A percentile compares a stretch with the other conserved stretches of the same genome.
These are phyloP conservation scores for Drosophila fulvimacula DNA, from an alignment of 2,888 invertebrate species.

Conservation along the genomic window DNA sequence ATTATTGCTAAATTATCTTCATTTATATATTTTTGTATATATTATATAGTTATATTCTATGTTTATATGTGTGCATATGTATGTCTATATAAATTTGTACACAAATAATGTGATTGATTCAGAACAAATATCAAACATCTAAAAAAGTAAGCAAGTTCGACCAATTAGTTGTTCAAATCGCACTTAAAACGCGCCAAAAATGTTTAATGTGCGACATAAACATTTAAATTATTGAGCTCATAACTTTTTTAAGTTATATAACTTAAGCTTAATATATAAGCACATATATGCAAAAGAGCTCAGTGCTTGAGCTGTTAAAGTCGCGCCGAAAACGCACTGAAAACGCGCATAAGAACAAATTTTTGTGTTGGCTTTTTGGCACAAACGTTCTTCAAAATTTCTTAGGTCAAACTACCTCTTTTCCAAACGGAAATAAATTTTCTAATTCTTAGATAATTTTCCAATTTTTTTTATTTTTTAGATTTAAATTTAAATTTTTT, in stretches of 20 bases:
- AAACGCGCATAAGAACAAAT: too few relatives aligned
- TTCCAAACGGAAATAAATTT: too few relatives aligned
- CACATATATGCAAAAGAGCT: background rate
- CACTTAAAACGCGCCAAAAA: background rate
- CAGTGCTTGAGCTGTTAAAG: constrained; percentile 3
- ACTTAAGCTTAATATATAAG: background rate
- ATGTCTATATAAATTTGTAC: background rate
- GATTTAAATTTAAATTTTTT: too few relatives aligned
- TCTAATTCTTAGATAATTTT: background rate
- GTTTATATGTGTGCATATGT: background rate
- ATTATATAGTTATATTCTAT: background rate
- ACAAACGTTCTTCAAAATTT: background rate
- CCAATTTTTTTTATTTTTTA: background rate
- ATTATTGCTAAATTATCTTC: constrained; percentile 21
- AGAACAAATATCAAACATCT: background rate
- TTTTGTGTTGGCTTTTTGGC: too few relatives aligned
- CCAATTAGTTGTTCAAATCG: constrained; percentile 23
- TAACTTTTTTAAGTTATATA: background rate
- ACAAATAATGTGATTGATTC: too few relatives aligned
- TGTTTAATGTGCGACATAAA: background rate
- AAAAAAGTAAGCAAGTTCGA: constrained; percentile 9
- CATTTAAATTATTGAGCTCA: background rate
- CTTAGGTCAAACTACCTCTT: too few relatives aligned
- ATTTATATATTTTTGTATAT: background rate
- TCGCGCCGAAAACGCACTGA: background rate